Conservation (phyloP, 2,888 invertebrate species). For the Abrostola tripartita region DNA sequence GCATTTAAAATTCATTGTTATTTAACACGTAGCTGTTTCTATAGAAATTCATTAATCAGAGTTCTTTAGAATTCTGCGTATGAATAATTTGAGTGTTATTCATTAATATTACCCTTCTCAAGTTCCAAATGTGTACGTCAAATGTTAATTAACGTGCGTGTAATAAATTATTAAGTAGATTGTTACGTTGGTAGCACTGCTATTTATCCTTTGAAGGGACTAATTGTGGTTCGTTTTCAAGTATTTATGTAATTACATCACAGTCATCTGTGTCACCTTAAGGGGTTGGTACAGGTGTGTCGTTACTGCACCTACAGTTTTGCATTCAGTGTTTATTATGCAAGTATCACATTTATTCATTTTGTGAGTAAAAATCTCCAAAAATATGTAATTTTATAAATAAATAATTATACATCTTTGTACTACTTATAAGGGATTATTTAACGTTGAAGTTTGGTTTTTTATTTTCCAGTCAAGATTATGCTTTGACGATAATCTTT, state of each 20-base stretch:
- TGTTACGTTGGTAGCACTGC: conserved; percentile 31
- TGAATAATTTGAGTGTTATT: conserved; percentile 52
- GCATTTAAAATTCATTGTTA: background rate
- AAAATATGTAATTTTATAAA: no score
- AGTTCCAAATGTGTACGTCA: conserved; percentile 47
- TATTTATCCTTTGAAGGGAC: conserved; percentile 30
- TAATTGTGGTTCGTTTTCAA: conserved; percentile 31
- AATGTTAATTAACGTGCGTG: conserved; percentile 54
- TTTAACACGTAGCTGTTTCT: conserved; percentile 12
- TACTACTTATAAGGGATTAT: no score
- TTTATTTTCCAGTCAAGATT: no score
- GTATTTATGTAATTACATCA: conserved; percentile 32
- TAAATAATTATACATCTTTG: no score
- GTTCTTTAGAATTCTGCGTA: conserved; percentile 32
- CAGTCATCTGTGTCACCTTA: no score
- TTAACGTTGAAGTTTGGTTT: no score
- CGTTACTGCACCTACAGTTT: no score
- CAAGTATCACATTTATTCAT: no score
- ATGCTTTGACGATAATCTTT: no score
- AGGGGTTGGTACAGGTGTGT: no score
- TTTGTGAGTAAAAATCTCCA: no score
- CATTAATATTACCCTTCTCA: conserved; percentile 58
- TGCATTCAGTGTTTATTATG: no score
- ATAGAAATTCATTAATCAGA: conserved; percentile 45
- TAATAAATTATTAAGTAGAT: conserved; percentile 48